These are phyloP conservation scores for Hippoglossus hippoglossus DNA, from an alignment of 2,797 vertebrate species.

Conservation along the genomic window DNA sequence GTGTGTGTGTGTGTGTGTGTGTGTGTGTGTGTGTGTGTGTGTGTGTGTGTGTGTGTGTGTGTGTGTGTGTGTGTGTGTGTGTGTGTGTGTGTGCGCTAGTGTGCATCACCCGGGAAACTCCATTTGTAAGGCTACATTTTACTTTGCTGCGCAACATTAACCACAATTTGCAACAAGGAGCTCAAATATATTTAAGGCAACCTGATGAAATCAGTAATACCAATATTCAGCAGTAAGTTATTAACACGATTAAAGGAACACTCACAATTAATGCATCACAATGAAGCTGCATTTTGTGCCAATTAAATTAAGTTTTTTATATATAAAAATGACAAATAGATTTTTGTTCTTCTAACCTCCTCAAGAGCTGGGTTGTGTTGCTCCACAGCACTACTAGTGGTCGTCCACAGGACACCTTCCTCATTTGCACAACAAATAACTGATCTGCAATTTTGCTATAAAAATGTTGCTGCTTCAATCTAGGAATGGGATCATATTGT, in stretches of 20 bases:
- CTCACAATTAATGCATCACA: too few relatives aligned
- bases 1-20: too few relatives aligned
- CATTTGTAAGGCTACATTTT: slow-evolving; percentile 3
- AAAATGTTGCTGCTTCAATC: background rate
- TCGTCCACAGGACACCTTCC: background rate
- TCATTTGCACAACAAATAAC: background rate
- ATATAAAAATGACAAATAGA: too few relatives aligned
- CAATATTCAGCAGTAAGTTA: too few relatives aligned
- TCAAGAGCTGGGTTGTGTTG: background rate
- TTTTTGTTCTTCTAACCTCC: too few relatives aligned
- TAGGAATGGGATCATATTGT: background rate
- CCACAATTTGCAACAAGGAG: slow-evolving; percentile 1
- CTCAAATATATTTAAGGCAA: background rate
- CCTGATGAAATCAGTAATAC: too few relatives aligned
- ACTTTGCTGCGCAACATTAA: background rate
- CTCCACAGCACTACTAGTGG: background rate
- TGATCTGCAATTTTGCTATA: background rate
- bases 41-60: background rate
- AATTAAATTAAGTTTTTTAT: too few relatives aligned
- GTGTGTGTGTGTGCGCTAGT: background rate
- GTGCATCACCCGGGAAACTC: background rate
- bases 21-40: background rate
- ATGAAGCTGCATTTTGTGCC: too few relatives aligned
- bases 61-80: background rate
- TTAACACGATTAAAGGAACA: too few relatives aligned